Conservation (phyloP, 30 jellyfish, hydroid and myxozoan genomes). For the Aurelia sp. region DNA sequence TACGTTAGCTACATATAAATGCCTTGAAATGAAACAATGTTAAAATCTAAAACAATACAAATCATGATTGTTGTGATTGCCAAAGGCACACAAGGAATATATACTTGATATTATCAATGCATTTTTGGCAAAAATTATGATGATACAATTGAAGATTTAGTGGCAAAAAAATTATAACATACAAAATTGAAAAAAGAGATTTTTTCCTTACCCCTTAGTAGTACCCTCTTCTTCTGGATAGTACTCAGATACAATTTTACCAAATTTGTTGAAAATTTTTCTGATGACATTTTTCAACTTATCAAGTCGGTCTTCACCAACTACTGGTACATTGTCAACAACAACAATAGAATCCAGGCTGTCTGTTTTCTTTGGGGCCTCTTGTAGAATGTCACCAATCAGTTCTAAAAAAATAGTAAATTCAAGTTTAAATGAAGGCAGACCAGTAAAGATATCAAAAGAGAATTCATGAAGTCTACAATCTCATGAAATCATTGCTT, state of each 20-base stretch:
- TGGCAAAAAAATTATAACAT: neutral
- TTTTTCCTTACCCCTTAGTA: constrained; percentile 88
- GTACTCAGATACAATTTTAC: constrained; percentile 80
- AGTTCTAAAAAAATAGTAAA: constrained; percentile 44
- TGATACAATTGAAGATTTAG: neutral
- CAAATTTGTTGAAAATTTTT: constrained; percentile 89
- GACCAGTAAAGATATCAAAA: too few species aligned
- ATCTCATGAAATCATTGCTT: too few species aligned
- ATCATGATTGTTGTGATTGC: too few species aligned
- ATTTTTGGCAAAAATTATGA: neutral
- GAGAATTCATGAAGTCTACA: too few species aligned
- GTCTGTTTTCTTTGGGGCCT: constrained; percentile 90
- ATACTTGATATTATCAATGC: too few species aligned
- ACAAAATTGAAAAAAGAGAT: neutral
- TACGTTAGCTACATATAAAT: too few species aligned
- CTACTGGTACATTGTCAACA: constrained; percentile 96
- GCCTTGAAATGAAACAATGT: too few species aligned
- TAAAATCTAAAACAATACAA: too few species aligned
- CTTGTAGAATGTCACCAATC: constrained; percentile 83
- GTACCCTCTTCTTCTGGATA: constrained; percentile 92
- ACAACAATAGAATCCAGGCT: constrained; percentile 92
- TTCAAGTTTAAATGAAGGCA: too few species aligned
- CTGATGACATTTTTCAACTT: constrained; percentile 90
- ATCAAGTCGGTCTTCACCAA: constrained; percentile 97
- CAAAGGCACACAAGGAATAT: too few species aligned